These are phyloP conservation scores for Notothenia rossii DNA, from an alignment of 2,113 vertebrate genomes.

Conservation along the genomic window DNA sequence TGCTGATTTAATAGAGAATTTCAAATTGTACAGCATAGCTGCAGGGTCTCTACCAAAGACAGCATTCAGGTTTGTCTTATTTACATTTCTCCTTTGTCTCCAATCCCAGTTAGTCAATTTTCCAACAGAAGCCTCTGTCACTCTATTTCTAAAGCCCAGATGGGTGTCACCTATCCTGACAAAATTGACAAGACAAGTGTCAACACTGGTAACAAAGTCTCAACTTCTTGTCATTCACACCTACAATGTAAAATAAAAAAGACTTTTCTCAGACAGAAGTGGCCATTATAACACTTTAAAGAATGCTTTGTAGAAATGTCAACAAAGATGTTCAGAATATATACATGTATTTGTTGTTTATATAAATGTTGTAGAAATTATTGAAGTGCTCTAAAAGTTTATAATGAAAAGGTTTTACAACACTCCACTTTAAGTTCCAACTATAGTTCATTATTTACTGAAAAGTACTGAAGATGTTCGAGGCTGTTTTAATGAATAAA, in stretches of 20 bases:
- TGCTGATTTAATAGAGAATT: conserved; percentile 10
- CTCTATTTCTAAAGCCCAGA: background rate
- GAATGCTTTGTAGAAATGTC: background rate
- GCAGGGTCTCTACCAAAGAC: background rate
- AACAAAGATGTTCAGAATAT: background rate
- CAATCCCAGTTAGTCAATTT: background rate
- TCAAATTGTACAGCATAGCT: conserved; percentile 16
- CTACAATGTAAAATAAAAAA: background rate
- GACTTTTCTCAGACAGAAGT: background rate
- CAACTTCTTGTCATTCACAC: conserved; percentile 23
- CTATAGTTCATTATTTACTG: background rate
- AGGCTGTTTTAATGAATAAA: background rate
- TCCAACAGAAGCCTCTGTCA: conserved; percentile 1
- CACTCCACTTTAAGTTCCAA: background rate
- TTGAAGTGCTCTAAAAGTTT: background rate
- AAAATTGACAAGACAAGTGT: background rate
- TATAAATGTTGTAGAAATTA: background rate
- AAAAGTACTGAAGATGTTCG: too few relatives aligned
- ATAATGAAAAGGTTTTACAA: background rate
- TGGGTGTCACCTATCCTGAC: background rate
- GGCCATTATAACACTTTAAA: background rate
- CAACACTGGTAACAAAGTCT: conserved; percentile 10
- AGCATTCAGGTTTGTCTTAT: background rate
- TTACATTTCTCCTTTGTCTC: conserved; percentile 14
- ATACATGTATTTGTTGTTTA: background rate